Base-by-base conservation (phyloP, 2,888 invertebrate species). In the Vandiemenella viatica region DNA sequence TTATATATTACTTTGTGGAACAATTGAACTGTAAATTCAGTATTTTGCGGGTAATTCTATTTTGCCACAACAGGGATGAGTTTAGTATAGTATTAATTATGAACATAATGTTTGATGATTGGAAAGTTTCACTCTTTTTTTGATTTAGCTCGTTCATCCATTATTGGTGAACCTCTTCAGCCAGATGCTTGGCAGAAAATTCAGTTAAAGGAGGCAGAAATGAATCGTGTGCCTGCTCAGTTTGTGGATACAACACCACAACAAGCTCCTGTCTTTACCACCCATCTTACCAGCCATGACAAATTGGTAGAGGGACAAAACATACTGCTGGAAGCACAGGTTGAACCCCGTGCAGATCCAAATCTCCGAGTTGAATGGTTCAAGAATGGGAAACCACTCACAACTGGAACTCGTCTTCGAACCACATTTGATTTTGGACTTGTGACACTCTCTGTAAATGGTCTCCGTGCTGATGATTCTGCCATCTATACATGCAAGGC, bases 371-470 rank as follows among this genome's bases (percentile, higher is more conserved):
- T 89, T 49, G 91, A 91, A 65, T 92, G 91, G 91, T 91, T 85
- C 67, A 90, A 90, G 63, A 92, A 91, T 63, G 88, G 90, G n/a
- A 68, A 85, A 42, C 75, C 86, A 1, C 71, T 91, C 16, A 85
- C 86, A 51, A 88, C 87, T 51, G 62, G 62, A 52, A 84, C 93
- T 26, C 78, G 96, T 57, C 76, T 95, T 54, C 83, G 89, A 62
- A 92, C 92, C 58, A 88, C 91, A 20, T 91, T 96, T 62, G 97
- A 98, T 65, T 97, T 98, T 67, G 97, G 97, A 43, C 76, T 93
- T 52, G 96, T 97, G 0, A 89, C 92, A 0, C 68, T 95, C 21
- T 89, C 92, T 15, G 83, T 95, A 52, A 87, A 89, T 62, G 82
- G 89, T 3, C 62, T 92, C 40, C 77, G 93, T 58, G 77, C 79